These are phyloP conservation scores for Lamproptera curius DNA, from an alignment of 2,888 invertebrate genomes.

Conservation along the genomic window DNA sequence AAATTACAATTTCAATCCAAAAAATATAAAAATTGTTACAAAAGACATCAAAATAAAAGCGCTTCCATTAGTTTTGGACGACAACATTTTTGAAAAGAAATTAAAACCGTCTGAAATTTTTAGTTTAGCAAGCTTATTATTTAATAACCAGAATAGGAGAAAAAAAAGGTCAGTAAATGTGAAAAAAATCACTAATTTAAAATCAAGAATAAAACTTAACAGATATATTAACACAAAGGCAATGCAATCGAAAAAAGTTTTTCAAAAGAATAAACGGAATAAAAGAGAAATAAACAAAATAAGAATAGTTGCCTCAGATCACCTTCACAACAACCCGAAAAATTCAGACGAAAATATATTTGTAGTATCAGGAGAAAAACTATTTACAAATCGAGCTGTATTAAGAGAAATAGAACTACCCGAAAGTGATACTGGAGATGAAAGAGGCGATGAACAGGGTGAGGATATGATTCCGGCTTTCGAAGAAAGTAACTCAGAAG, in stretches of 20 bases:
- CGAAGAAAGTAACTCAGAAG: conserved; percentile 26
- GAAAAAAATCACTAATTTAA: conserved; percentile 43
- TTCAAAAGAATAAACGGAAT: conserved; percentile 47
- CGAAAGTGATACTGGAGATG: conserved; percentile 28
- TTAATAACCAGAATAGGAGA: conserved; percentile 29
- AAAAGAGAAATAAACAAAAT: conserved; percentile 59
- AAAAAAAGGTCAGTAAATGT: conserved; percentile 44
- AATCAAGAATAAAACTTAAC: conserved; percentile 44
- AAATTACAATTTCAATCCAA: conserved; percentile 19
- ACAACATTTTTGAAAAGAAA: conserved; percentile 41
- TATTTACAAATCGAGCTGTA: conserved; percentile 46
- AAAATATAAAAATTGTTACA: conserved; percentile 18
- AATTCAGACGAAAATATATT: conserved; percentile 50
- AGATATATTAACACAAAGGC: conserved; percentile 48
- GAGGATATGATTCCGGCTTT: conserved; percentile 34
- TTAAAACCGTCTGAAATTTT: conserved; percentile 51
- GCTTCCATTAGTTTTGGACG: conserved; percentile 32
- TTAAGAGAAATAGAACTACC: conserved; percentile 40
- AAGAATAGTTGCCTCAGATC: conserved; percentile 49
- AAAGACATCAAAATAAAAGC: conserved; percentile 18
- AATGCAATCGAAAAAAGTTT: conserved; percentile 40
- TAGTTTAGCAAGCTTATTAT: conserved; percentile 38
- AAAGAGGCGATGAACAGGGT: conserved; percentile 24
- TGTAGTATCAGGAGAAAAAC: conserved; percentile 49
- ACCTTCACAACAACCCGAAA: conserved; percentile 26